Evolutionary conservation across 1,140 invertebrate genomes (phyloP).

Genomic region (Asobara japonica): DNA sequence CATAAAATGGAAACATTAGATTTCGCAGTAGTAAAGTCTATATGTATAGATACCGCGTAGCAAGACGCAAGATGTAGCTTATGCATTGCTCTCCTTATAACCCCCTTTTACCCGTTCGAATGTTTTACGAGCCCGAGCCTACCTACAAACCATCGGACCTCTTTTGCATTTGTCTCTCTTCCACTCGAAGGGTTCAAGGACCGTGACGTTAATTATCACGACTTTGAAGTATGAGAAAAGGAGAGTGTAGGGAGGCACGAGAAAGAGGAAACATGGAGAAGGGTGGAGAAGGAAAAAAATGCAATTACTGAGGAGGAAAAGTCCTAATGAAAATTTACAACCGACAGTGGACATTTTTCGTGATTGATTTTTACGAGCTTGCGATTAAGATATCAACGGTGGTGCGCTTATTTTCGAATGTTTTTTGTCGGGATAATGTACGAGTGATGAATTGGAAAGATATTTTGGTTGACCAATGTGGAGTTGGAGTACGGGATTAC

Average conservation of each 20-base stretch:
- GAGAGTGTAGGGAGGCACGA: not conserved
- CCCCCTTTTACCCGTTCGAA: slow-evolving; percentile 27
- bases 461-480: not conserved
- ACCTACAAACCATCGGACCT: slow-evolving; percentile 2
- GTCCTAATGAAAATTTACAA: slow-evolving; percentile 24
- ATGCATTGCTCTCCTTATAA: slow-evolving; percentile 20
- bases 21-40: no score
- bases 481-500: not conserved
- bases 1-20: no score
- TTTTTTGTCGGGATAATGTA: not conserved
- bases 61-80: not conserved
- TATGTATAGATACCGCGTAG: no score
- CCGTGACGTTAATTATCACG: slow-evolving; percentile 34
- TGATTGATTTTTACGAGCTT: slow-evolving; percentile 5
- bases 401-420: not conserved
- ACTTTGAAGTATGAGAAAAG: slow-evolving; percentile 37
- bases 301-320: slow-evolving; percentile 1
- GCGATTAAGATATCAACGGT: not conserved
- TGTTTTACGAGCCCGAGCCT: slow-evolving; percentile 31
- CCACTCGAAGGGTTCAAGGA: slow-evolving; percentile 24
- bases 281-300: not conserved
- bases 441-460: not conserved
- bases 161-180: not conserved
- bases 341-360: slow-evolving; percentile 13
- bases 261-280: not conserved